These are phyloP conservation scores for Characodon lateralis DNA, from an alignment of 2,797 vertebrate species.

Conservation along the genomic window DNA sequence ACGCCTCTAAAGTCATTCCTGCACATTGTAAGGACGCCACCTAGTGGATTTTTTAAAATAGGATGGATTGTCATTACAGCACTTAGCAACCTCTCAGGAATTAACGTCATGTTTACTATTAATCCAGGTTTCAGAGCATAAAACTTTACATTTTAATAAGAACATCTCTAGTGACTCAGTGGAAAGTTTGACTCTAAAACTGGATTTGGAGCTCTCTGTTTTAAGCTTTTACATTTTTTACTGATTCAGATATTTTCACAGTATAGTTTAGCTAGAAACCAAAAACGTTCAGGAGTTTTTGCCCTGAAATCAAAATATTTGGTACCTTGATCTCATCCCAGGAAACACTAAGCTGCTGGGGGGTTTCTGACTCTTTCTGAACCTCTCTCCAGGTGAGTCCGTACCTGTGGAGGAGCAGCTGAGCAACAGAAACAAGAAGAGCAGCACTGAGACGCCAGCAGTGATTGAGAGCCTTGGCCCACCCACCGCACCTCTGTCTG, in stretches of 20 bases:
- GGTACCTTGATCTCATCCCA: too few relatives aligned
- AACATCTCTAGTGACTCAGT: not conserved
- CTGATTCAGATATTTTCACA: not conserved
- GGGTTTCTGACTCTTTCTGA: not conserved
- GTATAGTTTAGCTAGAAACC: not conserved
- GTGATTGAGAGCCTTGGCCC: slow-evolving; percentile 83
- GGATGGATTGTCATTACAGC: not conserved
- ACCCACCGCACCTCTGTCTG: slow-evolving; percentile 76
- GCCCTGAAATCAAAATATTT: not conserved
- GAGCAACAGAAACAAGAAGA: slow-evolving; percentile 88
- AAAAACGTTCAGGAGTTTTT: not conserved
- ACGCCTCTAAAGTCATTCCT: not conserved
- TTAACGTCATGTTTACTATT: not conserved
- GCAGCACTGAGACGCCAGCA: slow-evolving; percentile 75
- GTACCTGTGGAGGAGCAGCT: slow-evolving; percentile 93
- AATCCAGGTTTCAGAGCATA: not conserved
- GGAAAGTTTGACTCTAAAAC: not conserved
- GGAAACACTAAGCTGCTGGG: not conserved
- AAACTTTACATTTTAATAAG: not conserved
- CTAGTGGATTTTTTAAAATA: not conserved
- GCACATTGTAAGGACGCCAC: not conserved
- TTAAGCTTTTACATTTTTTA: too few relatives aligned
- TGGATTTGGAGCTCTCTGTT: not conserved
- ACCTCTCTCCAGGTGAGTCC: slow-evolving; percentile 83
- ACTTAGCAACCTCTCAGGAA: too few relatives aligned